These are phyloP conservation scores for Osmoderma eremita DNA, from an alignment of 2,888 invertebrate genomes.

Conservation along the genomic window DNA sequence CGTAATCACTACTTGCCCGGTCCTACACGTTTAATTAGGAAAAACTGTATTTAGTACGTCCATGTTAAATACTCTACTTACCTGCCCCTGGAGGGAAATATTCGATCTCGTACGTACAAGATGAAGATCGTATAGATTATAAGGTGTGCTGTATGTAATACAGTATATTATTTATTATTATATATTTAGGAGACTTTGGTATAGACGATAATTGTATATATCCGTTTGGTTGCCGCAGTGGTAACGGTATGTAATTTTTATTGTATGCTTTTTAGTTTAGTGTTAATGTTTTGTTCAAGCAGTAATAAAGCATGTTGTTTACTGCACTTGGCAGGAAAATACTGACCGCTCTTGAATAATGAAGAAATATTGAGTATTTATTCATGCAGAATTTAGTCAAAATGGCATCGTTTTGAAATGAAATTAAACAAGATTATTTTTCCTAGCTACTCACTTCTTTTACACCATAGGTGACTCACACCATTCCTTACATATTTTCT, in stretches of 20 bases:
- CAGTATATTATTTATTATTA: constrained; percentile 27
- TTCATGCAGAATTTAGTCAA: too few relatives aligned
- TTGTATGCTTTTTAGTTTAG: too few relatives aligned
- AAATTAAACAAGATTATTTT: too few relatives aligned
- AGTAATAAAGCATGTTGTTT: too few relatives aligned
- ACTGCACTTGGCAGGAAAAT: too few relatives aligned
- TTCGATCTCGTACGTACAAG: constrained; percentile 18
- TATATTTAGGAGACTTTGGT: constrained; percentile 27
- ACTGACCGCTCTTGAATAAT: too few relatives aligned
- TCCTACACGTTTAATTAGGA: constrained; percentile 42
- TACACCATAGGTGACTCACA: too few relatives aligned
- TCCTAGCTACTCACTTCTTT: too few relatives aligned
- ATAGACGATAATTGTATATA: constrained; percentile 28
- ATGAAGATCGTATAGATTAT: constrained; percentile 17
- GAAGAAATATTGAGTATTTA: too few relatives aligned
- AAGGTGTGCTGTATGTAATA: constrained; percentile 23
- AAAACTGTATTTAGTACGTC: constrained; percentile 39
- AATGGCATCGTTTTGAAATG: too few relatives aligned
- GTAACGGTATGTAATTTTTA: constrained; percentile 6
- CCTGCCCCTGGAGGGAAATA: constrained; percentile 32
- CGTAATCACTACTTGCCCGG: constrained; percentile 39
- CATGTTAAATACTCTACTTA: constrained; percentile 42
- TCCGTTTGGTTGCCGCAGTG: background rate
- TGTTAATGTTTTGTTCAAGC: too few relatives aligned
- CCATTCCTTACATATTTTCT: too few relatives aligned